Evolutionary conservation across 2,113 vertebrate genomes (phyloP).

Genomic region (Calidris pugnax): DNA sequence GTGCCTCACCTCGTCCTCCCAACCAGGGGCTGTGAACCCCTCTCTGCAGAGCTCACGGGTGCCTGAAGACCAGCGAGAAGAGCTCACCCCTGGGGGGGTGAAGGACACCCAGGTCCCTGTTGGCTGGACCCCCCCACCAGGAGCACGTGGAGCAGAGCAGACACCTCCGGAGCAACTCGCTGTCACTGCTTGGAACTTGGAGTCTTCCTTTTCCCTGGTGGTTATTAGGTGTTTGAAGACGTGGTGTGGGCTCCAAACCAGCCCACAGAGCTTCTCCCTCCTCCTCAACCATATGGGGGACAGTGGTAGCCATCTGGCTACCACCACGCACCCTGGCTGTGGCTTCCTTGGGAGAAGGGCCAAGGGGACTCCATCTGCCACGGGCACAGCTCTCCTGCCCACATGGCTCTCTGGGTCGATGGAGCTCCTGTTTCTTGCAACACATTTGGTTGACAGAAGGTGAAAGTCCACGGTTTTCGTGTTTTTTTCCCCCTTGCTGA

Average conservation of each 20-base stretch:
- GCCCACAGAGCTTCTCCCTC: neutral
- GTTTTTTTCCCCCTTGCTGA: neutral
- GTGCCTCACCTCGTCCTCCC: neutral
- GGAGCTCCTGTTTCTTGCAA: neutral
- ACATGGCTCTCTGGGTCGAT: fast-evolving
- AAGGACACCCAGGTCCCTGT: neutral
- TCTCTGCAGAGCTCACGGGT: neutral
- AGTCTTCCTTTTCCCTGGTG: neutral
- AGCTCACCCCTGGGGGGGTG: neutral
- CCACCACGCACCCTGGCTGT: too few relatives aligned
- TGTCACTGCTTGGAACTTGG: fast-evolving
- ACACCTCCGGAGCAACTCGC: fast-evolving
- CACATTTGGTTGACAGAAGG: neutral
- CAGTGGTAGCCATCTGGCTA: neutral
- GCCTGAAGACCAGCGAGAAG: fast-evolving
- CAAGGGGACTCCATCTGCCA: too few relatives aligned
- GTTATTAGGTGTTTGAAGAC: fast-evolving
- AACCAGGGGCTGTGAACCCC: neutral
- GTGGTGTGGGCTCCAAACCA: fast-evolving
- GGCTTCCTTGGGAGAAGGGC: neutral
- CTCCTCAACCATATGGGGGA: too few relatives aligned
- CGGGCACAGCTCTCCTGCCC: neutral
- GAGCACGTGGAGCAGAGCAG: neutral
- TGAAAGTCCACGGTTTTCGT: neutral
- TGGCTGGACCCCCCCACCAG: neutral